Percentiles rank a stretch among this genome's conserved stretches.
Evolutionary conservation across 1,140 invertebrate species (phyloP).

Genomic region (Drosophila paulistorum): DNA sequence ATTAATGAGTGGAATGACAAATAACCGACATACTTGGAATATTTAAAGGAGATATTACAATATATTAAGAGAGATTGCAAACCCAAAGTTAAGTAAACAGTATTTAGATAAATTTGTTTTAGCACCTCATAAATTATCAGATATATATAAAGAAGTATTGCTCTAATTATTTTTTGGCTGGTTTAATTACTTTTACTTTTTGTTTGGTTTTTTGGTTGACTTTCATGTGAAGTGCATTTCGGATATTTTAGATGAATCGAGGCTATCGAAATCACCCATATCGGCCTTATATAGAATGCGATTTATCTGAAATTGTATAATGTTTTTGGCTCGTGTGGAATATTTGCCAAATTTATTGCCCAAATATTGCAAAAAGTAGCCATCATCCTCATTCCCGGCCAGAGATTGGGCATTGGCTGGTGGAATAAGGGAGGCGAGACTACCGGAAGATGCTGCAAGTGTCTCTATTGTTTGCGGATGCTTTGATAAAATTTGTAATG

Average conservation of each 20-base stretch:
- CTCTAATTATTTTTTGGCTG: too few relatives aligned
- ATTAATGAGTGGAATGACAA: too few relatives aligned
- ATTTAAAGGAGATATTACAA: too few relatives aligned
- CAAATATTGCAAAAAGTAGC: slow-evolving; percentile 44
- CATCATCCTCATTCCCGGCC: slow-evolving; percentile 30
- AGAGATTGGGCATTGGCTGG: not conserved
- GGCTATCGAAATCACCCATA: slow-evolving; percentile 49
- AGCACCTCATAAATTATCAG: too few relatives aligned
- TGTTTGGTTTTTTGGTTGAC: not conserved
- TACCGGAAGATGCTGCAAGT: not conserved
- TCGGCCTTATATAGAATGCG: slow-evolving; percentile 56
- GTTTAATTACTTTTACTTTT: too few relatives aligned
- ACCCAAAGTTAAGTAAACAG: too few relatives aligned
- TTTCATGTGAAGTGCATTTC: slow-evolving; percentile 21
- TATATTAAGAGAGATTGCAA: too few relatives aligned
- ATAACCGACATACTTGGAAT: too few relatives aligned
- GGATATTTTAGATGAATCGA: slow-evolving; percentile 31
- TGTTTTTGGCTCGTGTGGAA: slow-evolving; percentile 34
- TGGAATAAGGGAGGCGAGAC: not conserved
- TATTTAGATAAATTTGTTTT: too few relatives aligned
- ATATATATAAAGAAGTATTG: too few relatives aligned
- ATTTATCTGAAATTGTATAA: slow-evolving; percentile 57
- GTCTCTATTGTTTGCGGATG: not conserved
- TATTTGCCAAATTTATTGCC: slow-evolving; percentile 50
- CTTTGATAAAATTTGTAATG: not conserved